These are phyloP conservation scores for Cheilosia variabilis DNA, from an alignment of 2,888 invertebrate species.

Conservation along the genomic window DNA sequence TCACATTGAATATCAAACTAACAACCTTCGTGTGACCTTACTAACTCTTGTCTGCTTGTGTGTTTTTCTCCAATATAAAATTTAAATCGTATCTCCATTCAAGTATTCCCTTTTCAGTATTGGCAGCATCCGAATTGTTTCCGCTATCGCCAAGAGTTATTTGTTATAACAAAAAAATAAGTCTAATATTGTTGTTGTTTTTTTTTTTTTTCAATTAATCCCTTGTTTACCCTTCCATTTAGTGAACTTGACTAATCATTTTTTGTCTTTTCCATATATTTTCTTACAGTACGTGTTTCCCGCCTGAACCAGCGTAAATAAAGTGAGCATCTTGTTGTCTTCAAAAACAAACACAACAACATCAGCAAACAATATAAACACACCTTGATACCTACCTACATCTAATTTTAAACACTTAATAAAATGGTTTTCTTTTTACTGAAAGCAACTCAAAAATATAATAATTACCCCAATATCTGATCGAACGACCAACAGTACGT, in stretches of 20 bases:
- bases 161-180: slow-evolving; percentile 45
- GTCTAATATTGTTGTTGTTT: slow-evolving; percentile 42
- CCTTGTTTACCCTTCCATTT: slow-evolving; percentile 47
- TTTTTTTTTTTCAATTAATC: slow-evolving; percentile 38
- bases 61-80: not conserved
- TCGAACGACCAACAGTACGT: slow-evolving; percentile 76
- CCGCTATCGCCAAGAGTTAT: slow-evolving; percentile 23
- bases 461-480: slow-evolving; percentile 51
- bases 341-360: slow-evolving; percentile 69
- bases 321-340: slow-evolving; percentile 78
- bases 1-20: slow-evolving; percentile 24
- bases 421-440: slow-evolving; percentile 25
- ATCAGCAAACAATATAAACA: slow-evolving; percentile 57
- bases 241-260: slow-evolving; percentile 68
- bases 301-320: slow-evolving; percentile 90
- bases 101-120: slow-evolving; percentile 24
- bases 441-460: slow-evolving; percentile 73
- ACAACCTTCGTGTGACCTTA: not conserved
- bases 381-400: slow-evolving; percentile 70
- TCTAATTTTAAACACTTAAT: slow-evolving; percentile 53
- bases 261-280: slow-evolving; percentile 76
- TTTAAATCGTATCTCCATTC: not conserved
- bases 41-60: slow-evolving; percentile 16
- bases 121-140: slow-evolving; percentile 64
- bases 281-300: slow-evolving; percentile 95